These are phyloP conservation scores for Tiphia femorata DNA, from an alignment of 2,888 invertebrate genomes.

Conservation along the genomic window DNA sequence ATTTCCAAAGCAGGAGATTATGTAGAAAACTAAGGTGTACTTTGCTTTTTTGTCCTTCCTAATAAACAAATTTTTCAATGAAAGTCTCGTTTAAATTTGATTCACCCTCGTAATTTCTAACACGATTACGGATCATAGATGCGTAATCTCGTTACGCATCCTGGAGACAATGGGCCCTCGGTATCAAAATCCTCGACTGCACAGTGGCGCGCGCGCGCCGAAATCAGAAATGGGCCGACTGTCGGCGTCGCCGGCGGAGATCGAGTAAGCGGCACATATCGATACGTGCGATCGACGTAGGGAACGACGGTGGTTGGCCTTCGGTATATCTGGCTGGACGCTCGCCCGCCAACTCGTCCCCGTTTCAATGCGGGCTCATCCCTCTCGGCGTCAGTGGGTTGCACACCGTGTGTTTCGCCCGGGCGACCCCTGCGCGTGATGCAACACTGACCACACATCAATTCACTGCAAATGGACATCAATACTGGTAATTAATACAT, in stretches of 20 bases:
- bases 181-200: too few species aligned
- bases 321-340: conserved; percentile 29
- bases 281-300: conserved; percentile 55
- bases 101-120: too few species aligned
- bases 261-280: conserved; percentile 31
- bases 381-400: conserved; percentile 52
- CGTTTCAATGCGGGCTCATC: conserved; percentile 57
- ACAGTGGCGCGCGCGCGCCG: too few species aligned
- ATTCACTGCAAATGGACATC: conserved; percentile 70
- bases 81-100: too few species aligned
- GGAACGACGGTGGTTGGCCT: conserved; percentile 27
- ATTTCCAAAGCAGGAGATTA: too few species aligned
- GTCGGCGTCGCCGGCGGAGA: conserved; percentile 13
- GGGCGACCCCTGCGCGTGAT: conserved; percentile 67
- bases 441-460: conserved; percentile 69
- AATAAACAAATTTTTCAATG: too few species aligned
- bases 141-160: too few species aligned
- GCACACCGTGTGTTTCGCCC: conserved; percentile 58
- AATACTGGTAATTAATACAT: conserved; percentile 70
- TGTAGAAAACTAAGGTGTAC: too few species aligned
- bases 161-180: too few species aligned
- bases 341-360: conserved; percentile 25
- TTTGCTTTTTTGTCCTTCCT: too few species aligned
- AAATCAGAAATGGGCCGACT: conserved; percentile 10
- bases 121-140: too few species aligned